A percentile compares a stretch with the other conserved stretches of the same genome.
phyloP scores from a whole-genome alignment of 2,113 vertebrate species.

The Dasypus novemcinctus region DNA sequence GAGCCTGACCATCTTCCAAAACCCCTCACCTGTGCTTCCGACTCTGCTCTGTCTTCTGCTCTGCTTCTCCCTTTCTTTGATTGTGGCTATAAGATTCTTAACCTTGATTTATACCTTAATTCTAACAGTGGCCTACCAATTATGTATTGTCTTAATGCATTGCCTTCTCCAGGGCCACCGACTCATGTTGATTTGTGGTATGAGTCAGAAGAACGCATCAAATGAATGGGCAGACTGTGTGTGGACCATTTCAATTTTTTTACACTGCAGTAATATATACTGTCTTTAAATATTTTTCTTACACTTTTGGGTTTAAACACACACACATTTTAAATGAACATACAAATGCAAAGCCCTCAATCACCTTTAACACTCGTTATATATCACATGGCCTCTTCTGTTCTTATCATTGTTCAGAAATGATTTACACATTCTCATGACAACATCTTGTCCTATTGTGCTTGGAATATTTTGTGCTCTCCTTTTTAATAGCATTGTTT shows the following conservation, averaged over 20 bases:
- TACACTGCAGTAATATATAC: not conserved
- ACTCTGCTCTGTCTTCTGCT: not conserved
- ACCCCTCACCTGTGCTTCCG: not conserved
- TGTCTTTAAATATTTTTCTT: not conserved
- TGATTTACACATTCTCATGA: not conserved
- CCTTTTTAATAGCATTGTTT: not conserved
- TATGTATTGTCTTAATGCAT: not conserved
- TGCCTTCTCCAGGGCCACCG: not conserved
- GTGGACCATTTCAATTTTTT: not conserved
- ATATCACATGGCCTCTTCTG: not conserved
- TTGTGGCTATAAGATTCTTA: not conserved
- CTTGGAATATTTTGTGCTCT: not conserved
- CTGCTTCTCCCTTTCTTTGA: not conserved
- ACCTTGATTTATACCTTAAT: not conserved
- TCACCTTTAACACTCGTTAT: not conserved
- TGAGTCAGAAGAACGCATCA: not conserved
- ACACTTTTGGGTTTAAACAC: not conserved
- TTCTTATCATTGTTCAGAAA: not conserved
- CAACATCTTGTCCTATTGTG: not conserved
- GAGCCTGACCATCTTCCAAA: not conserved
- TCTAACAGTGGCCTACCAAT: not conserved
- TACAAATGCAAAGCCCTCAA: constrained; percentile 9
- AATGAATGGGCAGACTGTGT: not conserved
- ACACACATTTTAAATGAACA: not conserved
- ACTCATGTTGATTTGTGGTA: not conserved